A percentile compares a stretch with the other conserved stretches of the same genome.
These are phyloP conservation scores for Geopemphigus sp. DNA, from an alignment of 1,140 invertebrate genomes.

Conservation along the genomic window DNA sequence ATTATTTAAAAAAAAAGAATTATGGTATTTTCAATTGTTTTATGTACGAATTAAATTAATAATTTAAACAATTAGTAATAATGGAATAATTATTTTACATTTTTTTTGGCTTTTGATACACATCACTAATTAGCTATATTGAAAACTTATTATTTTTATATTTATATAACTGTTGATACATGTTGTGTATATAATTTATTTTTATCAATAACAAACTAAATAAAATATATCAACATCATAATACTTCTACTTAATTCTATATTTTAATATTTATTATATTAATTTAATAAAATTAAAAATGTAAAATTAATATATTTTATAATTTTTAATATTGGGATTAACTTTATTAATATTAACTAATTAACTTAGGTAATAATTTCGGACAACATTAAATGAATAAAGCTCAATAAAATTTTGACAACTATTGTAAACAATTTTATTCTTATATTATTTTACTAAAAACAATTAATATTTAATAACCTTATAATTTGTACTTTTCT, in stretches of 20 bases:
- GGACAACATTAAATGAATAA: neutral
- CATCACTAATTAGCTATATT: neutral
- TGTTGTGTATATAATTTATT: neutral
- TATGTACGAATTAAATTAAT: neutral
- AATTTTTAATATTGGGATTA: no score
- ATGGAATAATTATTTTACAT: neutral
- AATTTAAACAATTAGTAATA: neutral
- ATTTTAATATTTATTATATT: neutral
- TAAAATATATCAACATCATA: no score
- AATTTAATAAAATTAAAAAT: neutral
- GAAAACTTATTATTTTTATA: neutral
- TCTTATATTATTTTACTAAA: slow-evolving; percentile 7
- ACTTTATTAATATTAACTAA: neutral
- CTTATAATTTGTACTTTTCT: neutral
- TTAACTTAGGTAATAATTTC: neutral
- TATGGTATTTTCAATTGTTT: neutral
- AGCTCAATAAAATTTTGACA: neutral
- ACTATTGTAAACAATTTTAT: neutral
- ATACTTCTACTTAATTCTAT: no score
- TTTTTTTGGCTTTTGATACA: neutral
- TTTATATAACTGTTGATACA: neutral
- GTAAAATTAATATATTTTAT: no score
- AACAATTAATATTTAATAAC: slow-evolving; percentile 7
- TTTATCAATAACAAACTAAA: neutral
- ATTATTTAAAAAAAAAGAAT: neutral